Evolutionary conservation across 2,888 invertebrate genomes (phyloP).

Genomic region (Agrochola lychnidis): DNA sequence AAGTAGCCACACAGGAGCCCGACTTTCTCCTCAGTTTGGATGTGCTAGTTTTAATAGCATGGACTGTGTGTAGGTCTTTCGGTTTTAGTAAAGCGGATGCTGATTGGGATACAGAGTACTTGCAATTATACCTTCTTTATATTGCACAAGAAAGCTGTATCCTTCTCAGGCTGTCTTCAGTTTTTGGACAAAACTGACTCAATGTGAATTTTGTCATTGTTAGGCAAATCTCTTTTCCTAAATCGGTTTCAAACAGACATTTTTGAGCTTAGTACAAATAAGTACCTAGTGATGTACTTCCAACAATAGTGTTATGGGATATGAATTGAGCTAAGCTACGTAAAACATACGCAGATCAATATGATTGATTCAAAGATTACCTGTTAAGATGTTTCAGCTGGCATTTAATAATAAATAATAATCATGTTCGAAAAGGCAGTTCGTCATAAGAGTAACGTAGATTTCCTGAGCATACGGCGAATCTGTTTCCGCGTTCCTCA

Average conservation of each 20-base stretch:
- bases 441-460: conserved; percentile 36
- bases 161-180: neutral
- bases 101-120: neutral
- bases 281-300: neutral
- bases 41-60: conserved; percentile 34
- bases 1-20: conserved; percentile 53
- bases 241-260: neutral
- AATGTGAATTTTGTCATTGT: neutral
- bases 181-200: neutral
- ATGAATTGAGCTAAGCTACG: neutral
- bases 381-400: neutral
- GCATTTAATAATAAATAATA: conserved; percentile 6
- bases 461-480: conserved; percentile 44
- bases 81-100: neutral
- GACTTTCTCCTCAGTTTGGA: conserved; percentile 33
- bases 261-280: too few species aligned
- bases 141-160: neutral
- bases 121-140: neutral
- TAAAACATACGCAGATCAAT: neutral
- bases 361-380: neutral
- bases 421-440: neutral
- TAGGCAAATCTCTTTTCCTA: neutral
- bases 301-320: neutral
- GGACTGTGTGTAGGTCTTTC: neutral
- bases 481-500: conserved; percentile 58